Evolutionary conservation across 2,888 invertebrate species (phyloP).

Genomic region (Nowickia ferox): DNA sequence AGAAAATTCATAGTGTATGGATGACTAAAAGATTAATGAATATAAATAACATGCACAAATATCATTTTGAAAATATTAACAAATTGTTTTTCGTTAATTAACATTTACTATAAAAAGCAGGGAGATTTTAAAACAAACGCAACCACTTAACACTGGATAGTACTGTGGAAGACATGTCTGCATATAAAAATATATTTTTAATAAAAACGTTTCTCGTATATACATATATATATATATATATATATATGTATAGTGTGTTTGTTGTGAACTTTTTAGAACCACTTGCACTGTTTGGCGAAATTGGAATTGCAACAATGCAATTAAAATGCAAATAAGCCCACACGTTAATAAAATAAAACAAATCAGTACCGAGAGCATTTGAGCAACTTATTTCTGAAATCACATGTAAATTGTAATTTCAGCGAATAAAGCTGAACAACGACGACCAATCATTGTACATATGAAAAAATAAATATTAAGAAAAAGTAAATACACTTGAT

Average conservation of each 20-base stretch:
- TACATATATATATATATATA: neutral
- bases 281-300: slow-evolving; percentile 21
- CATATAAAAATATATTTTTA: neutral
- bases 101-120: neutral
- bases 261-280: neutral
- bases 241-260: neutral
- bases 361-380: slow-evolving; percentile 2
- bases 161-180: no score
- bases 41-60: slow-evolving; percentile 48
- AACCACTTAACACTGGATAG: no score
- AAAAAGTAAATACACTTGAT: slow-evolving; percentile 37
- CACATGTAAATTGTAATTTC: neutral
- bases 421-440: slow-evolving; percentile 15
- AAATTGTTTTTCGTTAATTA: slow-evolving; percentile 16
- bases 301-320: slow-evolving; percentile 60
- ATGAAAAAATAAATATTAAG: neutral
- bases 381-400: neutral
- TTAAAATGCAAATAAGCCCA: slow-evolving; percentile 70
- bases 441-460: slow-evolving; percentile 42
- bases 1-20: slow-evolving; percentile 11
- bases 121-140: neutral
- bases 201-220: neutral
- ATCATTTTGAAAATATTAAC: slow-evolving; percentile 48
- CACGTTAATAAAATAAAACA: slow-evolving; percentile 49
- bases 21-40: slow-evolving; percentile 54